phyloP scores from a whole-genome alignment of 2,888 invertebrate species.

The Sarcophaga carnaria region DNA sequence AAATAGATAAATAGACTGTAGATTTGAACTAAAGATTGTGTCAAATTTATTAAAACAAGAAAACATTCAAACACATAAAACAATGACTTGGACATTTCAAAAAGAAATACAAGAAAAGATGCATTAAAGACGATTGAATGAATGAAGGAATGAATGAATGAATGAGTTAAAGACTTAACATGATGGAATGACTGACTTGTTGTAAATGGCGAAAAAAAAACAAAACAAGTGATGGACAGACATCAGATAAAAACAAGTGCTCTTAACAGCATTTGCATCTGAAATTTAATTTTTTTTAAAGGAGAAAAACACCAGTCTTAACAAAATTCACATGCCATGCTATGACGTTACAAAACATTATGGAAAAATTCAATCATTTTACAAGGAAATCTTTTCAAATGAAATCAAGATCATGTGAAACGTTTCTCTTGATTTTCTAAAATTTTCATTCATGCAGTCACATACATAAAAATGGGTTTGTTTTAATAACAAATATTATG shows the following conservation, averaged over 20 bases:
- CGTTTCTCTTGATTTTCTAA: not conserved
- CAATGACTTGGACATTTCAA: conserved; percentile 58
- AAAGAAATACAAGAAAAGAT: not conserved
- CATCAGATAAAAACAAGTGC: conserved; percentile 68
- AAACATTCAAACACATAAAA: conserved; percentile 45
- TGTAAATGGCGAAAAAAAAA: conserved; percentile 5
- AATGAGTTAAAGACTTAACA: conserved; percentile 1
- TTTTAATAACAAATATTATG: conserved; percentile 48
- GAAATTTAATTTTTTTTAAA: not conserved
- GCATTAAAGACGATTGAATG: conserved; percentile 9
- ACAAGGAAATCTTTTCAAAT: conserved; percentile 52
- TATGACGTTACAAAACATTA: not conserved
- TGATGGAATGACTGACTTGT: conserved; percentile 48
- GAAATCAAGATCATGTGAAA: conserved; percentile 22
- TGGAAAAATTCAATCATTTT: conserved; percentile 43
- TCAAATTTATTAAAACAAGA: conserved; percentile 66
- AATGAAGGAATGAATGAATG: conserved; percentile 29
- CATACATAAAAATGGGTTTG: not conserved
- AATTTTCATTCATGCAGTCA: conserved; percentile 22
- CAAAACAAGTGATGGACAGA: conserved; percentile 50
- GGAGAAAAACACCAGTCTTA: not conserved
- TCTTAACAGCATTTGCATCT: conserved; percentile 63
- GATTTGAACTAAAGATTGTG: conserved; percentile 63
- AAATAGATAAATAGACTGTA: conserved; percentile 42
- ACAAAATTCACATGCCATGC: conserved; percentile 49